Percentiles rank a stretch among this genome's conserved stretches.
Evolutionary conservation across 2,113 vertebrate genomes (phyloP).

Genomic region (Sapayoa aenigma): DNA sequence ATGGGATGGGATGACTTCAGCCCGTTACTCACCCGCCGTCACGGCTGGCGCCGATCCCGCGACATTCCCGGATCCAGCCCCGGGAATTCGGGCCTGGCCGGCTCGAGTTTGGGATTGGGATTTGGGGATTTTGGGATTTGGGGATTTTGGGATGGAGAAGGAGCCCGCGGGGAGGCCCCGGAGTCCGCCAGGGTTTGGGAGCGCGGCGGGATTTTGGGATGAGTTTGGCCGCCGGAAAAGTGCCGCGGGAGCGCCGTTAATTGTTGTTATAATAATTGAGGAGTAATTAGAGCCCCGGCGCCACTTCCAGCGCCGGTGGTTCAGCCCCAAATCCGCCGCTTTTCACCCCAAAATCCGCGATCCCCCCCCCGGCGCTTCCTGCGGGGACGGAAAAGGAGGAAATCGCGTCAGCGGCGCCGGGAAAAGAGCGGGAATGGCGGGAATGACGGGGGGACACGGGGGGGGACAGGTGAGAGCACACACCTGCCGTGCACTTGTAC

Average conservation of each 20-base stretch:
- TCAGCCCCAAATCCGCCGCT: background rate
- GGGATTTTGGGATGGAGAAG: background rate
- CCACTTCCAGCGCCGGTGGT: background rate
- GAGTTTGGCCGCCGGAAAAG: background rate
- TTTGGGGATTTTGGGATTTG: too few species aligned
- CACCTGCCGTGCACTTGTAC: too few species aligned
- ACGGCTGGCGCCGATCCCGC: constrained; percentile 62
- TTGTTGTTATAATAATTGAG: background rate
- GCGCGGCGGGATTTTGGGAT: background rate
- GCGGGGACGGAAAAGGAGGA: background rate
- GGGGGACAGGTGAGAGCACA: too few species aligned
- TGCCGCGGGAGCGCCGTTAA: background rate
- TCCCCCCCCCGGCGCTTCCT: background rate
- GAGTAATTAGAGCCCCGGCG: background rate
- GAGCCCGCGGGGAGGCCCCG: too few species aligned
- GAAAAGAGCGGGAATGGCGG: background rate
- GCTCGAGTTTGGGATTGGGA: background rate
- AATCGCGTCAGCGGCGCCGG: background rate
- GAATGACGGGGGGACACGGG: too few species aligned
- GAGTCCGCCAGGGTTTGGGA: background rate
- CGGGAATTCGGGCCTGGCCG: background rate
- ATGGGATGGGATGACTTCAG: constrained; percentile 72
- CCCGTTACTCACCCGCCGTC: constrained; percentile 72
- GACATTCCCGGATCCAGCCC: constrained; percentile 61
- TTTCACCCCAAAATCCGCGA: background rate